Conservation (phyloP, 2,113 vertebrate species). For the Catharus fuscescens region DNA sequence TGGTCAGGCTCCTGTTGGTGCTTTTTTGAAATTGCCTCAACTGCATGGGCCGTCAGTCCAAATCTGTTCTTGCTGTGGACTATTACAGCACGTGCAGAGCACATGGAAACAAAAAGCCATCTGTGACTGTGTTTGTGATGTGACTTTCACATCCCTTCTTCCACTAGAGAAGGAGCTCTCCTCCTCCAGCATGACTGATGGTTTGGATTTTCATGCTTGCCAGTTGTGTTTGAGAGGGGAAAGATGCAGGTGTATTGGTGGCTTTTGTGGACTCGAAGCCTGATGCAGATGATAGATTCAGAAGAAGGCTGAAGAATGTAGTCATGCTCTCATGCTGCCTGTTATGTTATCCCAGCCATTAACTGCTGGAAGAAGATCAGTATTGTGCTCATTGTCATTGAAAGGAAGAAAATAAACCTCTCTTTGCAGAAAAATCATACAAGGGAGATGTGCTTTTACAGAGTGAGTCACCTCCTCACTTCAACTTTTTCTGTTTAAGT, state of each 20-base stretch:
- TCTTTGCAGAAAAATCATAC: conserved; percentile 31
- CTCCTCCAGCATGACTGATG: not conserved
- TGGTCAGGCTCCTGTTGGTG: not conserved
- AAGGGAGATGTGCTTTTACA: conserved; percentile 36
- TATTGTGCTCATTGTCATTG: conserved; percentile 27
- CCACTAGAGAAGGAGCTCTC: not conserved
- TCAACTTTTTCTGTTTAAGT: conserved; percentile 13
- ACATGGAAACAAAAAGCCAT: not conserved
- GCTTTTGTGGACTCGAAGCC: not conserved
- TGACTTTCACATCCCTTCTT: not conserved
- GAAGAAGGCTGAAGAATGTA: not conserved
- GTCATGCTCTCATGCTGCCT: conserved; percentile 16
- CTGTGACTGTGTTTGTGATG: not conserved
- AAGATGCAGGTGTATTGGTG: not conserved
- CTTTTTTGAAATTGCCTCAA: not conserved
- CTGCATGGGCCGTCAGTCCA: not conserved
- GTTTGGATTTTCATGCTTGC: not conserved
- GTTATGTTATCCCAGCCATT: conserved; percentile 37
- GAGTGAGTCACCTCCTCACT: conserved; percentile 59
- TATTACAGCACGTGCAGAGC: not conserved
- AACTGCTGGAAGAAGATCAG: conserved; percentile 30
- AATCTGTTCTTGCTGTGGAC: not conserved
- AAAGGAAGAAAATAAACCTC: conserved; percentile 40
- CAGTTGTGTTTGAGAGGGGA: not conserved
- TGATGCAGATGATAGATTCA: not conserved